These are phyloP conservation scores for Allolobophora icterica DNA, from an alignment of 2,888 invertebrate species.

Conservation along the genomic window DNA sequence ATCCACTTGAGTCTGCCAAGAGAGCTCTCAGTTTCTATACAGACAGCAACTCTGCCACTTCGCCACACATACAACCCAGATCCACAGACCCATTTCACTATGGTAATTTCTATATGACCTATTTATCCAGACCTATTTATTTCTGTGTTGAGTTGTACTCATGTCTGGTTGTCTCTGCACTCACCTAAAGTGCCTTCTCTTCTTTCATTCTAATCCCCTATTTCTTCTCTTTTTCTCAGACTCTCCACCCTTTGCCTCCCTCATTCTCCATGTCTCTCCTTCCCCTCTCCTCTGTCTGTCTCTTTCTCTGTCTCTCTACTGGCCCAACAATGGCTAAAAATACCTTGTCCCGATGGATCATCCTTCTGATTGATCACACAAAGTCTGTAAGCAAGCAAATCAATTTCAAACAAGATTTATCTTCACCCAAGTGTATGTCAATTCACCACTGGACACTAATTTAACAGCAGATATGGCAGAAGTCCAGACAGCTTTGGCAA, in stretches of 20 bases:
- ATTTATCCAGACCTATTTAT: background rate
- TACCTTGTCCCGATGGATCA: background rate
- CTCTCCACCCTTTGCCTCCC: background rate
- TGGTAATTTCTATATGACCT: background rate
- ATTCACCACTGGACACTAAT: background rate
- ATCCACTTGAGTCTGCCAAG: too few species aligned
- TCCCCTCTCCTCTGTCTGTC: background rate
- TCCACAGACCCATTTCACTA: background rate
- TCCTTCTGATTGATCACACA: background rate
- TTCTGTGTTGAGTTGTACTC: background rate
- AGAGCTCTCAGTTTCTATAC: too few species aligned
- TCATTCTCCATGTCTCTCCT: background rate
- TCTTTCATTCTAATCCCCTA: too few species aligned
- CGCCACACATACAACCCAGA: too few species aligned
- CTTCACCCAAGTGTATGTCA: background rate
- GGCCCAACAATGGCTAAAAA: background rate
- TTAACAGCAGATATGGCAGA: background rate
- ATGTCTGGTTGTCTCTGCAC: background rate
- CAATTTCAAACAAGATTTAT: background rate
- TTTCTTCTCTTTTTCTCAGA: too few species aligned
- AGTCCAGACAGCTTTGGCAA: background rate
- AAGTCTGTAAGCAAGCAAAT: background rate
- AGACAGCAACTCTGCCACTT: too few species aligned
- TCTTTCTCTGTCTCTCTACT: background rate
- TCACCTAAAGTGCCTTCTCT: too few species aligned